Percentiles rank a stretch among this genome's conserved stretches.
These are phyloP conservation scores for Falco cherrug DNA, from an alignment of 2,797 vertebrate species.

Conservation along the genomic window DNA sequence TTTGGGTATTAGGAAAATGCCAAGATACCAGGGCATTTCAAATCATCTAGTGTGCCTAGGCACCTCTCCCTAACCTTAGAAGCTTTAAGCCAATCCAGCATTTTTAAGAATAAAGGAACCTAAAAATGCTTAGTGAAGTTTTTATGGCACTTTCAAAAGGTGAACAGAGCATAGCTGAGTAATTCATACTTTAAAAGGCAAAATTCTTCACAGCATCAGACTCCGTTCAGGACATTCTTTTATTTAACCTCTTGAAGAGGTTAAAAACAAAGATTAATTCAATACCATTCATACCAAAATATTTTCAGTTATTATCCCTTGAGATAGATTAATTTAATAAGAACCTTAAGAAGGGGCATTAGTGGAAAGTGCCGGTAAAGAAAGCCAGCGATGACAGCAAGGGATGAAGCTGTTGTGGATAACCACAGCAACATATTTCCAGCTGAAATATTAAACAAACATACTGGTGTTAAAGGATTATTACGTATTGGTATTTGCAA, in stretches of 20 bases:
- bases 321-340: not conserved
- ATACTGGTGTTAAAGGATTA: fast-evolving
- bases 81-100: not conserved
- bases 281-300: not conserved
- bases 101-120: not conserved
- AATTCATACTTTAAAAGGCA: not conserved
- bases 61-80: not conserved
- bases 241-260: not conserved
- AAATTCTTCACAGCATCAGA: not conserved
- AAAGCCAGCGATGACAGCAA: not conserved
- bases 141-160: not conserved
- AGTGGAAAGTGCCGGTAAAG: not conserved
- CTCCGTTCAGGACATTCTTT: not conserved
- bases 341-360: not conserved
- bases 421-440: not conserved
- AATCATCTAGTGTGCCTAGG: not conserved
- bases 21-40: not conserved
- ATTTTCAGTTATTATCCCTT: not conserved
- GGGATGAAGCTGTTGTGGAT: not conserved
- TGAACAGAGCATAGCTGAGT: not conserved
- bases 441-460: not conserved
- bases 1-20: not conserved
- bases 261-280: not conserved
- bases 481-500: not conserved
- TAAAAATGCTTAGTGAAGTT: not conserved